Evolutionary conservation across 1,140 invertebrate genomes (phyloP), one percentile per base, ranked within the genome.

Genomic region (Drosophila novamexicana): DNA sequence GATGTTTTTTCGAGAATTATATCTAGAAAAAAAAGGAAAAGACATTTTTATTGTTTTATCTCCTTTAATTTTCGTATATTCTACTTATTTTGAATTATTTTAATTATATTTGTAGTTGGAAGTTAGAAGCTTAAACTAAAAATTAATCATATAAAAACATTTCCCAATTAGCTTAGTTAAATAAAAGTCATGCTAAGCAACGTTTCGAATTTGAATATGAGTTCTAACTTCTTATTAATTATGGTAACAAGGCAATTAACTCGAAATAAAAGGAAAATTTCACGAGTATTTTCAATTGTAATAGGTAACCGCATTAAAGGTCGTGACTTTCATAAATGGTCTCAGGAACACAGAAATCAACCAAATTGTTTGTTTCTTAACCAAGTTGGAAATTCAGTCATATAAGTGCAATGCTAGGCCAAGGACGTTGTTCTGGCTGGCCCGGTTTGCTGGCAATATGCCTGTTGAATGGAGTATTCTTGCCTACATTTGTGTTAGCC

Each of bases 401-500:
- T 47, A 18, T 9, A 9, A 37, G 32, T 36, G n/a, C 4, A 37
- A 69, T 69, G 67, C 10, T 69, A 7, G 58, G 32, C 12, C 9
- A 37, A 62, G 45, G 42, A 37, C 16, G 18, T 22, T 2, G 22
- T 12, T 4, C 10, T 6, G 7, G 22, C 9, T 45, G 16, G n/a
- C 22, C n/a, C 2, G 22, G 10, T 42, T 52, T 59, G 8, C 4
- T 56, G 16, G 39, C 50, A 16, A 1, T 66, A 6, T 61, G 47
- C 14, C 45, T 59, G 22, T 18, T 67, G 4, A 1, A 9, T 57
- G 52, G 44, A 49, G 40, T 29, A 44, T 22, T 56, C 32, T 36
- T 9, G 42, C 53, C 42, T 1, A 6, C 14, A 7, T 52, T 10
- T 8, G 4, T 42, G 7, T 5, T 44, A 2, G 47, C 37, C 32